A percentile compares a stretch with the other conserved stretches of the same genome.
These are phyloP conservation scores for Lampropteryx suffumata DNA, from an alignment of 2,888 invertebrate genomes.

Conservation along the genomic window DNA sequence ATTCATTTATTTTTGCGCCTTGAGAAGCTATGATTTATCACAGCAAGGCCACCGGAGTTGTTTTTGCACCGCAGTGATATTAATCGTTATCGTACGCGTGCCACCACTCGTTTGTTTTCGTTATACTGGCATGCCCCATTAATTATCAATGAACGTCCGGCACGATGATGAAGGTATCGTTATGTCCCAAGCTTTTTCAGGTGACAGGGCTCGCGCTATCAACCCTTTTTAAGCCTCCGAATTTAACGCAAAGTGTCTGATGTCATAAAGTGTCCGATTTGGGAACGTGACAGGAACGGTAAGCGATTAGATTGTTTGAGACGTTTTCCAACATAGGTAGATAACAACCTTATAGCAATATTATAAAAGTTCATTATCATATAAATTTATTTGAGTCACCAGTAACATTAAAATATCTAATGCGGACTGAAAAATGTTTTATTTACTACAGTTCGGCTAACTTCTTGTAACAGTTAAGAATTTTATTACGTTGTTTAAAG, in stretches of 20 bases:
- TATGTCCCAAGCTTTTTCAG: constrained; percentile 74
- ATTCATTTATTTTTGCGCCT: constrained; percentile 82
- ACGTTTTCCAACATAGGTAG: constrained; percentile 60
- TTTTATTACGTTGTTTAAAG: constrained; percentile 36
- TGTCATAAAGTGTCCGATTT: constrained; percentile 82
- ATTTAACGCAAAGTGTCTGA: constrained; percentile 78
- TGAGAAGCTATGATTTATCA: constrained; percentile 80
- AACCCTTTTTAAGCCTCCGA: constrained; percentile 82
- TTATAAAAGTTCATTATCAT: constrained; percentile 22
- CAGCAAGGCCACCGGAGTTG: constrained; percentile 74
- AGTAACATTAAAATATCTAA: constrained; percentile 15
- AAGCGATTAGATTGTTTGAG: constrained; percentile 71
- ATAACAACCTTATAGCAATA: constrained; percentile 45
- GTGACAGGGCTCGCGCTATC: constrained; percentile 77
- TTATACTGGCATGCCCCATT: constrained; percentile 78
- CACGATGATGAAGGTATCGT: constrained; percentile 76
- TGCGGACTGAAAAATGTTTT: constrained; percentile 27
- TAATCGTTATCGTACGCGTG: constrained; percentile 80
- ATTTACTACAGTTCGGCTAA: constrained; percentile 32
- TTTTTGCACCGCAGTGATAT: constrained; percentile 81
- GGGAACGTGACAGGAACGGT: constrained; percentile 72
- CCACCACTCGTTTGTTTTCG: constrained; percentile 80
- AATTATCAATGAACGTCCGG: constrained; percentile 82
- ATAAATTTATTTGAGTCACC: constrained; percentile 13
- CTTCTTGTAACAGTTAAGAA: constrained; percentile 35